Percentiles rank a stretch among this genome's conserved stretches.
These are phyloP conservation scores for Lathamus discolor DNA, from an alignment of 2,113 vertebrate genomes.

Conservation along the genomic window DNA sequence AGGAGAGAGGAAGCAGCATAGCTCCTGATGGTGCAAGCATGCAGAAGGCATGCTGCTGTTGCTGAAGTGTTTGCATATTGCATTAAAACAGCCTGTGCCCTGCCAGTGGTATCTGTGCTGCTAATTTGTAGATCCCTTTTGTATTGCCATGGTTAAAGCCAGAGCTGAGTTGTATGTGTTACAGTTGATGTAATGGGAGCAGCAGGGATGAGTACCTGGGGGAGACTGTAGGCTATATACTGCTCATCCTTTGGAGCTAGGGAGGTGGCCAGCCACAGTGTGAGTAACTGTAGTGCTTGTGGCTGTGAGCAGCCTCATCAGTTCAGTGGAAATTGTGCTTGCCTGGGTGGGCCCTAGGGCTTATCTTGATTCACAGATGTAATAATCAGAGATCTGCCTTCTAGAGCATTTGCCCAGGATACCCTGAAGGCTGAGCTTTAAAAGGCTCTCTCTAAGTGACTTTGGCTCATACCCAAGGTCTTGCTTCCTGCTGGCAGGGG, in stretches of 20 bases:
- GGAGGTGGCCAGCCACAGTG: not conserved
- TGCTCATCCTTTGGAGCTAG: not conserved
- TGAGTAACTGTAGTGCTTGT: not conserved
- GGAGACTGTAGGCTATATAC: not conserved
- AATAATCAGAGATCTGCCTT: not conserved
- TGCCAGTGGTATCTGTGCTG: not conserved
- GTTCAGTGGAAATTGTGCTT: not conserved
- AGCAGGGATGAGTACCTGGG: not conserved
- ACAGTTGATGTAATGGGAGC: not conserved
- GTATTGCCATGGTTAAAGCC: not conserved
- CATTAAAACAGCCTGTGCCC: not conserved
- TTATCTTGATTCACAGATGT: not conserved
- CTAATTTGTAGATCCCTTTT: not conserved
- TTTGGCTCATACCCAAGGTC: not conserved
- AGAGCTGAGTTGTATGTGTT: not conserved
- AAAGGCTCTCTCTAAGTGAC: not conserved
- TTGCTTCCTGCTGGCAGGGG: not conserved
- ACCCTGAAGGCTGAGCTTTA: not conserved
- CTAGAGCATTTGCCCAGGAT: not conserved
- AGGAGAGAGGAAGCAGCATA: not conserved
- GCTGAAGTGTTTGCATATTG: not conserved
- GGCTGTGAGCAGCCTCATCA: not conserved
- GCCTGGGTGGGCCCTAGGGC: not conserved
- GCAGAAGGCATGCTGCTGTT: not conserved
- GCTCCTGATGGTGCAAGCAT: rapidly evolving